Evolutionary conservation across 2,797 vertebrate genomes (phyloP).

Genomic region (Distichodus sexfasciatus): DNA sequence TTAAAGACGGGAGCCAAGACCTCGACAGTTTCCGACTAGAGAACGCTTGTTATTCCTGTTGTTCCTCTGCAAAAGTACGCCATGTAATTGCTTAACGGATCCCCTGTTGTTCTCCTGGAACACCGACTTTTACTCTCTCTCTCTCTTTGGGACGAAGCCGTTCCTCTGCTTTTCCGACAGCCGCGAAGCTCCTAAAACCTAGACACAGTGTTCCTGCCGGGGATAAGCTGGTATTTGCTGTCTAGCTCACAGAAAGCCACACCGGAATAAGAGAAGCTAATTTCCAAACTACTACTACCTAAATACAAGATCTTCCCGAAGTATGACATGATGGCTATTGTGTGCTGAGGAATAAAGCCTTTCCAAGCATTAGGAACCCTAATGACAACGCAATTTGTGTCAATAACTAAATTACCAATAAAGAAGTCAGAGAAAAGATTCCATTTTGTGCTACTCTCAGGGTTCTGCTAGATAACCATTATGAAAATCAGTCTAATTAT

Average conservation of each 20-base stretch:
- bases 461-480: conserved; percentile 57
- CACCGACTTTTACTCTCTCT: neutral
- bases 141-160: neutral
- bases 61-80: conserved; percentile 1
- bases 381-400: conserved; percentile 51
- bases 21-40: neutral
- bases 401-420: conserved; percentile 64
- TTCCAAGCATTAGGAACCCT: conserved; percentile 66
- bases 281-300: too few relatives aligned
- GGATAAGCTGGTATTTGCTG: conserved; percentile 52
- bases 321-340: conserved; percentile 61
- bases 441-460: conserved; percentile 45
- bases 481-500: conserved; percentile 60
- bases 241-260: conserved; percentile 57
- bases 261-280: conserved; percentile 40
- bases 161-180: neutral
- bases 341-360: conserved; percentile 56
- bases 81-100: conserved; percentile 16
- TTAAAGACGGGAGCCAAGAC: neutral
- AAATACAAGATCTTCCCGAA: conserved; percentile 55
- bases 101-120: conserved; percentile 4
- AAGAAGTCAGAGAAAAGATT: neutral
- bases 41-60: neutral
- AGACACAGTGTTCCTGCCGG: conserved; percentile 42
- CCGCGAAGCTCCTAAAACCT: conserved; percentile 28